Base-by-base conservation (phyloP, 2,888 invertebrate genomes). In the Epistrophe eligans region DNA sequence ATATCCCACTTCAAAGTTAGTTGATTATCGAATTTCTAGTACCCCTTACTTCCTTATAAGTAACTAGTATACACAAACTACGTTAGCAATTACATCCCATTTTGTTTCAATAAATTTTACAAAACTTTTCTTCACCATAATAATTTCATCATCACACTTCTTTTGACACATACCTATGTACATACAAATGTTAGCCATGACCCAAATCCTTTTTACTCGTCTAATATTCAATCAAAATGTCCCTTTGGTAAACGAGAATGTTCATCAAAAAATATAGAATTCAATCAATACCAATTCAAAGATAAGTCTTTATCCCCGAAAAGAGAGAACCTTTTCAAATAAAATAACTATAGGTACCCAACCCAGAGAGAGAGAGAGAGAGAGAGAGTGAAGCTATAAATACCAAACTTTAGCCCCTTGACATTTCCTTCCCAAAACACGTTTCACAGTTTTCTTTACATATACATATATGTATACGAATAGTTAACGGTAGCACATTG, bases 221-320 rank as follows among this genome's bases (percentile, higher is more conserved):
- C 24, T 62, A 62, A 62, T 62, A 62, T 62, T 62, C 62, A 62
- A 62, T 62, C 62, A 62, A 62, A 62, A 62, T 40, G 43, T 62
- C 24, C 62, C 43, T 40, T 62, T 43, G 15, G 35, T 24, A 62
- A 40, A 62, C 62, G 38, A 38, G 40, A 55, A 70, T 55, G 35
- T 70, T 35, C 35, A 35, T n/a, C 19, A 52, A 35, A n/a, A 55
- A 38, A 55, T 43, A 55, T 55, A 40, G 50, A 67, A 67, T 67
- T 70, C 70, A 70, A 70, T 70, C 55, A 70, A 55, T 70, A 55
- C 19, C 70, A 55, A 70, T 70, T 70, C 40, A 55, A 70, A 70
- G 40, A 70, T 55, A 70, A 70, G 55, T 50, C 50, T 17, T 28
- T 19, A 15, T 40, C 17, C 32, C 70, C 24, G 24, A 50, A 17